Evolutionary conservation across 2,888 invertebrate genomes (phyloP), one percentile per base, ranked within the genome.

Genomic region (Protophormia terraenovae): DNA sequence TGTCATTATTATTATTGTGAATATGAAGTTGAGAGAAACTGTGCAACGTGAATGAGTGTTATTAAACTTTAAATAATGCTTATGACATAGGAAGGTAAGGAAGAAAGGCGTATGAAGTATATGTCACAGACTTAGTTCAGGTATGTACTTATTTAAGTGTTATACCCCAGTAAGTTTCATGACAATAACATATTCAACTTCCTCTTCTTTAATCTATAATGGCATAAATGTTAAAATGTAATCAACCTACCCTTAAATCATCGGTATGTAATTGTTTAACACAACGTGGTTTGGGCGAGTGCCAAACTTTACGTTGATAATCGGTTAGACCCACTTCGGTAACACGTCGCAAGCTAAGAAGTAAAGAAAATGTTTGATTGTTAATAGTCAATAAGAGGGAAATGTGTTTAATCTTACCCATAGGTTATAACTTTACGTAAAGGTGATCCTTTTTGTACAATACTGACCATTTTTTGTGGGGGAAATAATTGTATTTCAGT

Each of bases 401-500:
- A 32, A 62, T 14, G 3, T 16, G 12, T 19, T 22, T 64, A 12
- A n/a, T 29, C 29, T 14, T 27, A 95, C 95, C 94, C 95, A 87
- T 94, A 94, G 86, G 94, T 94, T 85, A 95, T 91, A 88, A 95
- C 93, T 90, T 95, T 95, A 58, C 93, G 94, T 89, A 95, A 94
- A 0, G 95, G 95, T 10, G 95, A 95, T 41, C 93, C 92, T 89
- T 95, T 95, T 82, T 94, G 94, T 12, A 95, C 92, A 29, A 94
- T 94, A 10, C 93, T 87, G 3, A 92, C 91, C 91, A 94, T 94
- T 55, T 94, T 93, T 89, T 95, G 95, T 0, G 94, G 94, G 0
- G 94, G 94, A 89, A 94, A 95, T 90, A 95, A 91, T 85, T 93
- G 93, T 10, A 96, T 93, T 90, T 96, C 95, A 0, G 94, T 94